Base-by-base conservation (phyloP, 1,140 invertebrate species). In the Drosophila mayri region DNA sequence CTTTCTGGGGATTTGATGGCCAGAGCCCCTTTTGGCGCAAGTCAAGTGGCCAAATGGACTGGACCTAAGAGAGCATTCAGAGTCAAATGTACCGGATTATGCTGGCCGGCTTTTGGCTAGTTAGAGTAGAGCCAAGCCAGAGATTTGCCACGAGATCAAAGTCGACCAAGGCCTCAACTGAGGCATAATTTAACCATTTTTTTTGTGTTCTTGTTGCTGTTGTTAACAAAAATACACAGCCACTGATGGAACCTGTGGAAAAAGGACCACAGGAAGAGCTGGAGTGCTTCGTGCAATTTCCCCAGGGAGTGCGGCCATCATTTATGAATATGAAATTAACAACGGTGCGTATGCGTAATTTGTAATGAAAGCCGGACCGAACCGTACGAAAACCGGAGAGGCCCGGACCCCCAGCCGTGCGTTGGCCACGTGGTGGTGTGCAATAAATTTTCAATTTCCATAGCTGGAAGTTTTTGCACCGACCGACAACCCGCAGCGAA, bases 251-350 rank as follows among this genome's bases (percentile, higher is more conserved):
- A 66, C 41, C 37, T 32, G 52, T 59, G 61, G 61, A 41, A 38
- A 40, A 60, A 46, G 43, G 67, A 67, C 54, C 66, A 46, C 70
- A 52, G 22, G 8, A 77, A 22, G 14, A 77, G 62, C 66, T 54
- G 38, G 14, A 70, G 77, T 73, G 68, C 49, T 72, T 38, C 35
- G 47, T 85, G 77, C 55, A 67, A 84, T 77, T 77, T 77, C 67
- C 66, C 65, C 72, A 61, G 52, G 57, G 77, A 52, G 59, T 44
- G 30, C 18, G 73, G 54, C 61, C 61, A 58, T 76, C 73, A 82
- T 67, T 86, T 83, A 78, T 70, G 84, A 88, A 84, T 87, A 83
- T 88, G 72, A 80, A 84, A 87, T 87, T 87, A 87, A 84, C 85
- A 84, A 84, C 84, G 67, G 25, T 88, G 84, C 84, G 84, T 87